Evolutionary conservation across 2,113 vertebrate genomes (phyloP), one percentile per base, ranked within the genome.

Genomic region (Neodon shergylaensis): DNA sequence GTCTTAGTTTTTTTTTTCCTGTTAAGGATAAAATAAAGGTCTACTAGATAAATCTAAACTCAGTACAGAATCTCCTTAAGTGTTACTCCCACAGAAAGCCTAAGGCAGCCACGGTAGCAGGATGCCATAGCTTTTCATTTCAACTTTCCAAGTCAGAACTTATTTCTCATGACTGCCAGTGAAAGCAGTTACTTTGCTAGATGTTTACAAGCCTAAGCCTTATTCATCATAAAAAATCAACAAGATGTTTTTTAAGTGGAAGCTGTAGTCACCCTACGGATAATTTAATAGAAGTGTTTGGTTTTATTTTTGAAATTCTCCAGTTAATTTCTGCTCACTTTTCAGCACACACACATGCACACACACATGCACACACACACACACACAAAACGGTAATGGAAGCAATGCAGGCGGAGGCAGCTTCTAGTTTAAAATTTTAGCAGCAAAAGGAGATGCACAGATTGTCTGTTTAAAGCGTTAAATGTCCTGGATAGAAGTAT

Each of bases 1-100:
- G 33, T 89, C 31, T 95, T 97, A 98, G 88, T 93, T 97, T 65
- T 95, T 47, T 66, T 70, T 96, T 91, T 49, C 72, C 77, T 77
- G 42, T 92, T 68, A 65, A 92, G 0, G 14, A 4, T 44, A 96
- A 74, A 42, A 21, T 31, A 33, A 68, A 68, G 9, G 96, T 83
- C 90, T 14, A 66, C 24, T 88, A 70, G 72, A 54, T 63, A 84
- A 82, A 17, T 70, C 89, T 21, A 36, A 94, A 68, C 28, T 81
- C 54, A 52, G 6, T 74, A 36, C 47, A 78, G 33, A 76, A 73
- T 14, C 89, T 66, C 17, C 65, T 11, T 90, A 88, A 66, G 49
- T 87, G 49, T 85, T 73, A 58, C 86, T 96, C 95, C 90, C 81
- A 73, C 88, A 91, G 47, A 94, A 31, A 92, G 52, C 66, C 85